Evolutionary conservation across 1,140 invertebrate species (phyloP).

Genomic region (Achatina immaculata): DNA sequence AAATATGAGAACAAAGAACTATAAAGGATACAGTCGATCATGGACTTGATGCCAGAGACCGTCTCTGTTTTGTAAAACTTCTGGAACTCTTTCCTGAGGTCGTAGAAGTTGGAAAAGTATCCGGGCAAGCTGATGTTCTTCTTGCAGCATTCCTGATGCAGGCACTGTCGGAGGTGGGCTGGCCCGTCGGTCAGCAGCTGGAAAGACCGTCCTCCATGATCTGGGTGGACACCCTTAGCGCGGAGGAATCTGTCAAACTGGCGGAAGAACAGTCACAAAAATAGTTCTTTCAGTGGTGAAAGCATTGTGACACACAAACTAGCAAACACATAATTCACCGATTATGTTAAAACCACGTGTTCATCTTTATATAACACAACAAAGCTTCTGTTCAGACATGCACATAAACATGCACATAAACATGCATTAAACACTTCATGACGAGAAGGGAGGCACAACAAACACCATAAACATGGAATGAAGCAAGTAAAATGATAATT

Average conservation of each 20-base stretch:
- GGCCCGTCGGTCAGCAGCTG: conserved; percentile 85
- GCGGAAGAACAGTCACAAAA: conserved; percentile 64
- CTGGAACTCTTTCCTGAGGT: conserved; percentile 92
- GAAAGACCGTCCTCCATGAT: conserved; percentile 68
- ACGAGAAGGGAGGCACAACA: too few species aligned
- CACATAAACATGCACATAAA: too few species aligned
- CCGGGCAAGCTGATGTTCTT: conserved; percentile 86
- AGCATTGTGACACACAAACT: too few species aligned
- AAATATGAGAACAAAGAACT: background rate
- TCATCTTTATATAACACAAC: too few species aligned
- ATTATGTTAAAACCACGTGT: too few species aligned
- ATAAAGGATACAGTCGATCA: conserved; percentile 85
- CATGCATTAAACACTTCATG: too few species aligned
- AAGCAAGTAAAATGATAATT: too few species aligned
- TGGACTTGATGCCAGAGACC: conserved; percentile 62
- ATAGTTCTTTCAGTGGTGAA: too few species aligned
- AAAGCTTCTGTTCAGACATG: too few species aligned
- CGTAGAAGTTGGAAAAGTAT: conserved; percentile 90
- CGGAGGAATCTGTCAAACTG: conserved; percentile 77
- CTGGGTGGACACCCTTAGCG: conserved; percentile 68
- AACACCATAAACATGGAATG: too few species aligned
- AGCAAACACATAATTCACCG: too few species aligned
- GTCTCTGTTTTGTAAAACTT: conserved; percentile 78
- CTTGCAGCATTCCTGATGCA: conserved; percentile 91
- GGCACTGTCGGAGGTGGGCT: conserved; percentile 87